Base-by-base conservation (phyloP, 1,140 invertebrate genomes). In the Bombus picipes region DNA sequence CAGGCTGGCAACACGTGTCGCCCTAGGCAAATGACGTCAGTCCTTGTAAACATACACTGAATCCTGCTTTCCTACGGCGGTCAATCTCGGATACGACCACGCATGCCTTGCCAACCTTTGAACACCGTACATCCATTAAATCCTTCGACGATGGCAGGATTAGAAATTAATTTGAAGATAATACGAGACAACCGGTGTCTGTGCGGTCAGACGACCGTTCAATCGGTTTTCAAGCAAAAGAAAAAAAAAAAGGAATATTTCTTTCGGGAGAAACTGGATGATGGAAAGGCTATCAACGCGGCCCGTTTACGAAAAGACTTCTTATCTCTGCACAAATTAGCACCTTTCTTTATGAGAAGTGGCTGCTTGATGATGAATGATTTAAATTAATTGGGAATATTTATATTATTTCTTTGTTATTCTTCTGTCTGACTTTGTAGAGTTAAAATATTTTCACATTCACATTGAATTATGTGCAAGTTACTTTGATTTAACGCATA, bases 21-120 rank as follows among this genome's bases (percentile, higher is more conserved):
- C 83, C 77, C 75, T 89, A 77, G 79, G 87, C 87, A 65, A 89
- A 80, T 93, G 92, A 92, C 91, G 89, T 93, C 92, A 91, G 70
- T 87, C 68, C 85, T 87, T 87, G 80, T 82, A 89, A 86, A 88
- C 86, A 86, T 62, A 91, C 81, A 75, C 81, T 59, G 85, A 88
- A 88, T 89, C 87, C 83, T 83, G 75, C 82, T 87, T 89, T 90
- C 79, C 75, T 88, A 71, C 87, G 68, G 75, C 85, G 81, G 85
- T 81, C 85, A 84, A 87, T 87, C 80, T 81, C 66, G 32, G 25
- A 39, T 57, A 85, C 82, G 77, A 89, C 75, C 84, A 81, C 83
- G 85, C 78, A 85, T 37, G 70, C 81, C 85, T 74, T 65, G 73
- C 37, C 81, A 86, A 87, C 88, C 68, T 74, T 83, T 77, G 77